Conservation (phyloP, 2,797 vertebrate species). For the Coregonus suidteri region DNA sequence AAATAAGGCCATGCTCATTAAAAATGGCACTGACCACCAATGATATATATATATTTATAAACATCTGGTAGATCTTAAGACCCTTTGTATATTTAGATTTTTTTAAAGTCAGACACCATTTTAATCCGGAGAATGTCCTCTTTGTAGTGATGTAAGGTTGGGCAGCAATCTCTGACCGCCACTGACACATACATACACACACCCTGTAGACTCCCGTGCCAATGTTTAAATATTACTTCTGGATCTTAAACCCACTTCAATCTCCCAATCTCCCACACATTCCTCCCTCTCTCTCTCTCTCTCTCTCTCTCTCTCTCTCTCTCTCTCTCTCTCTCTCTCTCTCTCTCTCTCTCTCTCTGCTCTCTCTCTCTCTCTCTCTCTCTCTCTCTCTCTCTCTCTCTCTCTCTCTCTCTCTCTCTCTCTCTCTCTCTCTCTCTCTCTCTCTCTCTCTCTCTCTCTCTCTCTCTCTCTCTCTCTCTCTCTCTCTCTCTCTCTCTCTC, state of each 20-base stretch:
- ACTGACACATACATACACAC: conserved; percentile 33
- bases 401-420: conserved; percentile 9
- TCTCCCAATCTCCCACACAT: conserved; percentile 27
- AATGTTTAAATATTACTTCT: conserved; percentile 61
- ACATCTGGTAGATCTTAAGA: no score
- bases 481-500: neutral
- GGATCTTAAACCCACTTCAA: conserved; percentile 57
- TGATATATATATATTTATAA: no score
- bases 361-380: conserved; percentile 24
- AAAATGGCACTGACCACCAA: no score
- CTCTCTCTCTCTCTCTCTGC: neutral
- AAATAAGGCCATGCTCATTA: no score
- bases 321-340: conserved; percentile 14
- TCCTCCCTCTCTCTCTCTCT: conserved; percentile 8
- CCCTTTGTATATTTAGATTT: no score
- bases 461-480: conserved; percentile 13
- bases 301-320: conserved; percentile 13
- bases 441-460: conserved; percentile 10
- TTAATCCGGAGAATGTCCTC: no score
- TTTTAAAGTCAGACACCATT: no score
- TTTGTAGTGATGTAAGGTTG: no score
- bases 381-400: neutral
- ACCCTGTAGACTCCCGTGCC: conserved; percentile 19
- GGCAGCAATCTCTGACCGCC: no score
- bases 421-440: conserved; percentile 14